phyloP scores from a whole-genome alignment of 1,140 invertebrate genomes.

The Rhynchophorus ferrugineus region DNA sequence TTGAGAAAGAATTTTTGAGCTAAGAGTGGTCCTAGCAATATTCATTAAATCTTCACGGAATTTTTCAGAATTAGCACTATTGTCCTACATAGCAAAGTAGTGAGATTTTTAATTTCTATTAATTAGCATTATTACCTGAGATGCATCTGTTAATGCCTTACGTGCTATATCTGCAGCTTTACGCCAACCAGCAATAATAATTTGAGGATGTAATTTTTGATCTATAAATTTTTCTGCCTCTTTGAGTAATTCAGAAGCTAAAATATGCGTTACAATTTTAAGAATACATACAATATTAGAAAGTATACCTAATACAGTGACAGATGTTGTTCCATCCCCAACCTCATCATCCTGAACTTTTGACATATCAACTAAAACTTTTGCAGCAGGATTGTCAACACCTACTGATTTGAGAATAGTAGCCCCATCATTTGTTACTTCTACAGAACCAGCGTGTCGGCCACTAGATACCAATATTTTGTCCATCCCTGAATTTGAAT shows the following conservation, averaged over 20 bases:
- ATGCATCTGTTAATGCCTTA: constrained; percentile 67
- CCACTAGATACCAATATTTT: constrained; percentile 91
- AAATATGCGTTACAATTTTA: constrained; percentile 27
- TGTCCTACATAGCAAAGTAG: constrained; percentile 48
- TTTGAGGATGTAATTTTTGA: constrained; percentile 97
- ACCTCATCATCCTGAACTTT: constrained; percentile 99
- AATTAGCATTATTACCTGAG: constrained; percentile 38
- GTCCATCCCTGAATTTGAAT: constrained; percentile 77
- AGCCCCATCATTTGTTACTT: constrained; percentile 99
- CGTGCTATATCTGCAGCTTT: constrained; percentile 76
- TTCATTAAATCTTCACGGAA: constrained; percentile 90
- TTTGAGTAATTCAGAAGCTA: constrained; percentile 85
- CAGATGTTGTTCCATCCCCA: constrained; percentile 98
- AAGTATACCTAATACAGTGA: constrained; percentile 77
- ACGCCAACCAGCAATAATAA: constrained; percentile 93
- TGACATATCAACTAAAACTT: constrained; percentile 97
- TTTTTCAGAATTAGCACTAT: constrained; percentile 69
- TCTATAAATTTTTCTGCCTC: constrained; percentile 93
- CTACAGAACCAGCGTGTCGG: constrained; percentile 74
- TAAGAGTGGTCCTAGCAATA: constrained; percentile 94
- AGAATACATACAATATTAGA: background rate
- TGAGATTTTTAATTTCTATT: background rate
- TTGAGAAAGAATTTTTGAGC: constrained; percentile 96
- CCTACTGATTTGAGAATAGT: constrained; percentile 96
- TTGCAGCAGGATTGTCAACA: constrained; percentile 98